Evolutionary conservation across 2,113 vertebrate species (phyloP), one percentile per base, ranked within the genome.

Genomic region (Megaceryle maxima): DNA sequence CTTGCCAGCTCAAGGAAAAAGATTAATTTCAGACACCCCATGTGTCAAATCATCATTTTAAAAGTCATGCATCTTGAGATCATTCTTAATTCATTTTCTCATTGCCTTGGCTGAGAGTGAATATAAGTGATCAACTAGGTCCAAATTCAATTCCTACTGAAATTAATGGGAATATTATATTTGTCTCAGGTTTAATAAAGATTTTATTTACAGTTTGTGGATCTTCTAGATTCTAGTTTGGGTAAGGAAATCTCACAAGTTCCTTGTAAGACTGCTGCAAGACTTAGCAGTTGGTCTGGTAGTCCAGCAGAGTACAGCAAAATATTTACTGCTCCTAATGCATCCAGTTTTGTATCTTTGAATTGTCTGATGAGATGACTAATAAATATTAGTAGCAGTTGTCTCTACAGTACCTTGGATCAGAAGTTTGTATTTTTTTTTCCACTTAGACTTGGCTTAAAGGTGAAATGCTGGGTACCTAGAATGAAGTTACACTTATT

Each of bases 361-460:
- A 83, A 22, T 26, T 83, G 39, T 83, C 26, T 94, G 35, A 64
- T 12, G 12, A 56, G 8, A 12, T 82, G 48, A 59, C n/a, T 92
- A 62, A 77, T 26, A 73, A 78, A 57, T 8, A 75, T 12, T 31
- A 53, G 16, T 37, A 62, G 41, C 11, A 26, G 10, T 56, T 22
- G 33, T 83, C 18, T 53, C 35, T 77, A 0, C 21, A 51, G 82
- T 66, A 18, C 48, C 55, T 87, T 73, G 31, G 17, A 37, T 83
- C 16, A 39, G 74, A 79, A 69, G 20, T 64, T 51, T 48, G 29
- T 31, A 16, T 66, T 46, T 18, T 35, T 43, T 94, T 83, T 93
- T 86, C 79, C 64, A 9, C 33, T 84, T 91, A 73, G 86, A 69
- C 63, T 94, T 95, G 64, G 82, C 77, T 92, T 95, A 59, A 88